Percentiles rank a stretch among this genome's conserved stretches.
phyloP scores from a whole-genome alignment of 2,113 vertebrate species.

The Istiophorus platypterus region DNA sequence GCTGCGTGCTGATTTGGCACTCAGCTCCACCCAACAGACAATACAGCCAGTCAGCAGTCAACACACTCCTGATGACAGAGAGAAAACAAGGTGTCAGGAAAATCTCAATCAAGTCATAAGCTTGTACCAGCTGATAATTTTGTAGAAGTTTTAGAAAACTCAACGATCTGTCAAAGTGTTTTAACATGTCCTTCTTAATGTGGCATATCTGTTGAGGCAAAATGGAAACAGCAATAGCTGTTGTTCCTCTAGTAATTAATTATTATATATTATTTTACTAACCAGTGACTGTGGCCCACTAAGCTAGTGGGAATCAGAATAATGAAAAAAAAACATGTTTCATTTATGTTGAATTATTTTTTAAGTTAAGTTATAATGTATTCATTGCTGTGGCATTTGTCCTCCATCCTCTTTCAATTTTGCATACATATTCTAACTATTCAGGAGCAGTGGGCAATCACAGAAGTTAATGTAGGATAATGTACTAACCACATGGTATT shows the following conservation, averaged over 20 bases:
- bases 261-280: not conserved
- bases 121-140: not conserved
- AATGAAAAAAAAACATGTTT: not conserved
- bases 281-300: not conserved
- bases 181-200: not conserved
- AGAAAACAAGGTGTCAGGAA: not conserved
- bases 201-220: not conserved
- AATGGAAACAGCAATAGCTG: not conserved
- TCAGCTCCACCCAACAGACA: conserved; percentile 83
- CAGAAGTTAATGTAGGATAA: no score
- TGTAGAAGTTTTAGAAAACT: not conserved
- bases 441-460: no score
- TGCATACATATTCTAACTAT: no score
- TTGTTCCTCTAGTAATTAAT: not conserved
- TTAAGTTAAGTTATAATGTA: no score
- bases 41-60: conserved; percentile 90
- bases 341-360: no score
- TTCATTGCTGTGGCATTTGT: not conserved
- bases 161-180: not conserved
- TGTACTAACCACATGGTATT: no score
- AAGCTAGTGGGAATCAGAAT: not conserved
- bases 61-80: conserved; percentile 81
- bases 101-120: conserved; percentile 15
- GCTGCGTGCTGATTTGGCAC: conserved; percentile 85
- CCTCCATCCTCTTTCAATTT: no score